Evolutionary conservation across 2,113 vertebrate species (phyloP).

Genomic region (Choloepus hoffmanni): DNA sequence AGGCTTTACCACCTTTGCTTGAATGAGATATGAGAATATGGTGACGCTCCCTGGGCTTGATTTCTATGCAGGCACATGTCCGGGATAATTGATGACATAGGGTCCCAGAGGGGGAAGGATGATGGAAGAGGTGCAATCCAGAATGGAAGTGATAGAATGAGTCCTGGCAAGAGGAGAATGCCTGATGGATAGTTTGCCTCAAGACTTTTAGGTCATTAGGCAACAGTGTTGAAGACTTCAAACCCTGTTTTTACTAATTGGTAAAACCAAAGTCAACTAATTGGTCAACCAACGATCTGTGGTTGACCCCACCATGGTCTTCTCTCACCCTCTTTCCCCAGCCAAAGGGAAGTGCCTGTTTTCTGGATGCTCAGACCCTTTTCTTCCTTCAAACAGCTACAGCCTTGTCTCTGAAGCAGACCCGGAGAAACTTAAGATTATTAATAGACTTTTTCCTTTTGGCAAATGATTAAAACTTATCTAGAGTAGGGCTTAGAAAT

Average conservation of each 20-base stretch:
- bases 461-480: not conserved
- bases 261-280: no score
- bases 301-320: not conserved
- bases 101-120: not conserved
- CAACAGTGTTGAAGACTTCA: not conserved
- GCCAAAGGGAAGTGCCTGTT: not conserved
- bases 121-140: not conserved
- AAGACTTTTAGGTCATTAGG: not conserved
- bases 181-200: not conserved
- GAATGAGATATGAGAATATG: not conserved
- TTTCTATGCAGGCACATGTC: not conserved
- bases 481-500: constrained; percentile 14
- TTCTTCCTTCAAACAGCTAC: not conserved
- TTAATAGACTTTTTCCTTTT: not conserved
- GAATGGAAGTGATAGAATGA: not conserved
- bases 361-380: not conserved
- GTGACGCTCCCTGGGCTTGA: not conserved
- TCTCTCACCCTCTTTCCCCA: not conserved
- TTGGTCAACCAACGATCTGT: not conserved
- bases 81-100: not conserved
- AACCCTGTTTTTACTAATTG: not conserved
- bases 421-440: constrained; percentile 23
- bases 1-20: not conserved
- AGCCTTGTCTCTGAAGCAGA: constrained; percentile 4
- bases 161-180: not conserved